These are phyloP conservation scores for Hyalella azteca DNA, from an alignment of 2,888 invertebrate species.

Conservation along the genomic window DNA sequence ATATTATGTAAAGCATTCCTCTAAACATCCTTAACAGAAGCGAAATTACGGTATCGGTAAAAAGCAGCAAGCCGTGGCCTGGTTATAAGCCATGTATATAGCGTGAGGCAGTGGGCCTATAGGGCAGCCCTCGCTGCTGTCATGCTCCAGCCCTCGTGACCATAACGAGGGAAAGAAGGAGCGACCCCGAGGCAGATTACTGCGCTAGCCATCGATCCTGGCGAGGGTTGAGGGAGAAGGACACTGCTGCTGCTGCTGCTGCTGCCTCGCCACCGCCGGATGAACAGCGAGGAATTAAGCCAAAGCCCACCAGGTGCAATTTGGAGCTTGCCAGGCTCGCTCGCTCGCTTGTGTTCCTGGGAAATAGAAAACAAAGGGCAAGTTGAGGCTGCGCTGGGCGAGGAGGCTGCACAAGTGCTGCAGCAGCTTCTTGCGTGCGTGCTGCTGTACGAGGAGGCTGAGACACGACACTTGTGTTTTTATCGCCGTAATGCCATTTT, in stretches of 20 bases:
- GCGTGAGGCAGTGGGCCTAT: conserved; percentile 6
- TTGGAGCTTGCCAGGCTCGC: conserved; percentile 15
- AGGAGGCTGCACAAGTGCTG: no score
- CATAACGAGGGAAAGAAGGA: conserved; percentile 36
- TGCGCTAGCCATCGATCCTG: conserved; percentile 36
- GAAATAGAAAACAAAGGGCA: conserved; percentile 29
- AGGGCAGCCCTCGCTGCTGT: conserved; percentile 24
- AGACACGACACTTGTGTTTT: no score
- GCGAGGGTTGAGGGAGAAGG: background rate
- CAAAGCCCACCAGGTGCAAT: conserved; percentile 36
- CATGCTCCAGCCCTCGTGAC: conserved; percentile 36
- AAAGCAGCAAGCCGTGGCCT: background rate
- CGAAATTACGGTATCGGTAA: no score
- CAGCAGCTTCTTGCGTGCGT: no score
- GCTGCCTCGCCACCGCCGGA: conserved; percentile 13
- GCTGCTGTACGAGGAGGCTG: no score
- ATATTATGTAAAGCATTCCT: no score
- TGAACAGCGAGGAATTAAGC: conserved; percentile 25
- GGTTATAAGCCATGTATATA: no score
- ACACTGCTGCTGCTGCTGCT: background rate
- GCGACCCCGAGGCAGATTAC: conserved; percentile 37
- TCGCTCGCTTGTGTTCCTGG: conserved; percentile 31
- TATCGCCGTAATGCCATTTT: no score
- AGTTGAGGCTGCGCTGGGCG: background rate
- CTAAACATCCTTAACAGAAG: no score